Evolutionary conservation across 2,113 vertebrate genomes (phyloP), one percentile per base, ranked within the genome.

Genomic region (Garra rufa): DNA sequence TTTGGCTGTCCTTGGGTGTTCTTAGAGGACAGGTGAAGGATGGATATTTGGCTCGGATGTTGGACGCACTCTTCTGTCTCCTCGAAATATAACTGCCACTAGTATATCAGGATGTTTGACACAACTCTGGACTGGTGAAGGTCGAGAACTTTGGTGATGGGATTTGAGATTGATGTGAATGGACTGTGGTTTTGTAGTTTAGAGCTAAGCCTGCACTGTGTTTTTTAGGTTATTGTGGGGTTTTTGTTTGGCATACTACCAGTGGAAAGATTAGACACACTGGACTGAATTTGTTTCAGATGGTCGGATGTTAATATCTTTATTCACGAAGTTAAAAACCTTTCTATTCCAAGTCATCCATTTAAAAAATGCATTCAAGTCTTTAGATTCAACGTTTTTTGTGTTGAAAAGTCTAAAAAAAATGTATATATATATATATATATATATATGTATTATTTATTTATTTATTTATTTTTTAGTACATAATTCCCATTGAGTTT

Each of bases 1-100:
- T 55, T 55, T 77, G 26, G 48, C 75, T 38, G 74, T 76, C 28
- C 48, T 83, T 73, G 43, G 85, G 79, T 82, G 73, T 85, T 44
- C 10, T n/a, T 46, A 43, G 21, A 70, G 48, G 55, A 46, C 30
- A 70, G 76, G 1, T 50, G 85, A 85, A 76, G 85, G 59, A 50
- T 89, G 69, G 73, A 3, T 43, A 75, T 87, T 88, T 83, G 83
- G 81, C 85, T 80, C 50, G 30, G 15, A 76, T 89, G 84, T 89
- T 89, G 75, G 89, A 91, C 89, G 83, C 83, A 79, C 83, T 86
- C 44, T 9, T 41, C 46, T 84, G 81, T 88, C 78, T 78, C 15
- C 11, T 84, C 21, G 65, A 38, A 69, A 78, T 83, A 52, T 38
- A 63, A 19, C 83, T 70, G 26, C 87, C 82, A 48, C 69, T 85